These are phyloP conservation scores for Alviniconcha strummeri DNA, from an alignment of 2,888 invertebrate genomes.

Conservation along the genomic window DNA sequence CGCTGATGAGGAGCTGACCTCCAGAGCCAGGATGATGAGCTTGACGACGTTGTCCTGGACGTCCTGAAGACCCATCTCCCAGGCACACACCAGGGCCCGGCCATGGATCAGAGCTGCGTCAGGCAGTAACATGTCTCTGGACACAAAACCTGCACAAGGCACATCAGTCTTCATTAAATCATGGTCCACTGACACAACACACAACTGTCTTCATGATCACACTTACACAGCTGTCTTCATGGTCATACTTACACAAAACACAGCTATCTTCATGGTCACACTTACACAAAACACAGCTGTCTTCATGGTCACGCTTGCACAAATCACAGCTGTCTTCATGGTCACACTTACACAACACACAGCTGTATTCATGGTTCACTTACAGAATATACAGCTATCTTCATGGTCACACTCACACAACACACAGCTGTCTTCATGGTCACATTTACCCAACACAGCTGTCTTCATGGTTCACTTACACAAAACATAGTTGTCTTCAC, in stretches of 20 bases:
- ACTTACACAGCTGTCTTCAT: not conserved
- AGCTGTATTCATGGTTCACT: not conserved
- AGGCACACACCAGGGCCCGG: slow-evolving; percentile 88
- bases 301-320: not conserved
- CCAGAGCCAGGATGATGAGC: slow-evolving; percentile 86
- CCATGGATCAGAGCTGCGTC: slow-evolving; percentile 89
- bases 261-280: not conserved
- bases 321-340: not conserved
- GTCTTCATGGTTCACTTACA: too few relatives aligned
- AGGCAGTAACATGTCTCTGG: slow-evolving; percentile 87
- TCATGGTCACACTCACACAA: too few relatives aligned
- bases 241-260: not conserved
- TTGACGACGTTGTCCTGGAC: slow-evolving; percentile 89
- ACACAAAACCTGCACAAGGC: slow-evolving; percentile 74
- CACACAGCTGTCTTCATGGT: not conserved
- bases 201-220: too few relatives aligned
- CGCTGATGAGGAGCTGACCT: slow-evolving; percentile 74
- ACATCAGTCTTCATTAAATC: too few relatives aligned
- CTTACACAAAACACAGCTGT: not conserved
- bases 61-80: slow-evolving; percentile 88
- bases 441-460: not conserved
- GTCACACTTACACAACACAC: not conserved
- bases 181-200: too few relatives aligned
- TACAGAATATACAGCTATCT: too few relatives aligned
- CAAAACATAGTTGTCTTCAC: too few relatives aligned